Evolutionary conservation across 2,113 vertebrate genomes (phyloP).

Genomic region (Vulpes vulpes): DNA sequence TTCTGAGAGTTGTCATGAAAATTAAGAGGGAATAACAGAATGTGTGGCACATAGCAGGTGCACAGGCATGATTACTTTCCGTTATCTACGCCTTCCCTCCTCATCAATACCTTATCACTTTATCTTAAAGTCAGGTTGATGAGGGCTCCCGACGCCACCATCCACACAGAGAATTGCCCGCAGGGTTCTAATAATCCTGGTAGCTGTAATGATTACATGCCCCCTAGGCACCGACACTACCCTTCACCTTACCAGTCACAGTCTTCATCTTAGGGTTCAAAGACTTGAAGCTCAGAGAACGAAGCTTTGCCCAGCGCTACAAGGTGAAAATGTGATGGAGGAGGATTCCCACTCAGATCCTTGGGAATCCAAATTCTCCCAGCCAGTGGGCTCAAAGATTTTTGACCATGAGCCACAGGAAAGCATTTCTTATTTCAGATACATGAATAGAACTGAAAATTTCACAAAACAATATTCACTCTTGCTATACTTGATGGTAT

Average conservation of each 20-base stretch:
- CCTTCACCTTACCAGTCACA: not conserved
- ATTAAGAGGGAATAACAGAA: not conserved
- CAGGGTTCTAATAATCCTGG: not conserved
- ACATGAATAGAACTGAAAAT: not conserved
- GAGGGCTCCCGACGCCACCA: not conserved
- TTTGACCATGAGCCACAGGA: not conserved
- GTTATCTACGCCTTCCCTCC: not conserved
- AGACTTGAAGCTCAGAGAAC: not conserved
- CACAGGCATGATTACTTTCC: not conserved
- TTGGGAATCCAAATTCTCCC: not conserved
- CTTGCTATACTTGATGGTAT: not conserved
- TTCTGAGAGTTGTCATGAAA: not conserved
- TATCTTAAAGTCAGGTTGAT: not conserved
- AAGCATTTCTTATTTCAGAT: not conserved
- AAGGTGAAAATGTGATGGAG: accelerated
- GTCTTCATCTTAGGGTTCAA: not conserved
- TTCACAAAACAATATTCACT: not conserved
- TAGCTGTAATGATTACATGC: not conserved
- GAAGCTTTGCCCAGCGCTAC: not conserved
- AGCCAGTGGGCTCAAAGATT: not conserved
- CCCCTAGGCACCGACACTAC: not conserved
- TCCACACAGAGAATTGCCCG: not conserved
- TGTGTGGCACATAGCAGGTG: not conserved
- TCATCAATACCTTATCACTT: not conserved
- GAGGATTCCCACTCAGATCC: not conserved